Evolutionary conservation across 2,888 invertebrate genomes (phyloP).

Genomic region (Drosophila cyrtoloma): DNA sequence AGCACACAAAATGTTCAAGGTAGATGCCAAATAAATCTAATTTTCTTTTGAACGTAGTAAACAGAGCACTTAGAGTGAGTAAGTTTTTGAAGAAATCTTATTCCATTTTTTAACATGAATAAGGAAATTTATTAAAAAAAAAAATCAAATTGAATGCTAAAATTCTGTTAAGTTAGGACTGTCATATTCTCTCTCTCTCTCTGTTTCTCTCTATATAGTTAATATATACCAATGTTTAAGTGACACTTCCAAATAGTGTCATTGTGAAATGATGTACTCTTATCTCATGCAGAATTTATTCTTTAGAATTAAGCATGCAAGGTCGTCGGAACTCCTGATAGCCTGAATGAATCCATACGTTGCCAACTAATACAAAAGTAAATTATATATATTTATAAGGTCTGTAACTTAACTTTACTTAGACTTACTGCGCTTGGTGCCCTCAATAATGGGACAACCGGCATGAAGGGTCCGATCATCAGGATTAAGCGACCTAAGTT

Average conservation of each 20-base stretch:
- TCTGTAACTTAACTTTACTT: no score
- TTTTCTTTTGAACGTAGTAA: not conserved
- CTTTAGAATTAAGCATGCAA: slow-evolving; percentile 83
- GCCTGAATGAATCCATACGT: slow-evolving; percentile 95
- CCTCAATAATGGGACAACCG: slow-evolving; percentile 97
- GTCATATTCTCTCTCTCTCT: not conserved
- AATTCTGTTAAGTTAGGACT: not conserved
- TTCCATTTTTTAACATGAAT: not conserved
- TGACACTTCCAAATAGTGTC: not conserved
- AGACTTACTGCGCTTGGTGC: slow-evolving; percentile 95
- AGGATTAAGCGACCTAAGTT: slow-evolving; percentile 94
- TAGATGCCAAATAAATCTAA: not conserved
- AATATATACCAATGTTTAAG: not conserved
- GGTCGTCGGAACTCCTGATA: slow-evolving; percentile 92
- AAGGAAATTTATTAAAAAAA: not conserved
- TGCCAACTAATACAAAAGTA: slow-evolving; percentile 87
- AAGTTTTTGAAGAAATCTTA: not conserved
- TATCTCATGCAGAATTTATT: slow-evolving; percentile 5
- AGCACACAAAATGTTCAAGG: no score
- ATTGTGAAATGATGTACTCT: not conserved
- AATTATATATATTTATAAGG: not conserved
- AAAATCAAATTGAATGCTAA: not conserved
- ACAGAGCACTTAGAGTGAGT: not conserved
- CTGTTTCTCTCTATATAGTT: not conserved
- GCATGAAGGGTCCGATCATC: slow-evolving; percentile 95